Evolutionary conservation across 2,113 vertebrate genomes (phyloP).

Genomic region (Mugil cephalus): DNA sequence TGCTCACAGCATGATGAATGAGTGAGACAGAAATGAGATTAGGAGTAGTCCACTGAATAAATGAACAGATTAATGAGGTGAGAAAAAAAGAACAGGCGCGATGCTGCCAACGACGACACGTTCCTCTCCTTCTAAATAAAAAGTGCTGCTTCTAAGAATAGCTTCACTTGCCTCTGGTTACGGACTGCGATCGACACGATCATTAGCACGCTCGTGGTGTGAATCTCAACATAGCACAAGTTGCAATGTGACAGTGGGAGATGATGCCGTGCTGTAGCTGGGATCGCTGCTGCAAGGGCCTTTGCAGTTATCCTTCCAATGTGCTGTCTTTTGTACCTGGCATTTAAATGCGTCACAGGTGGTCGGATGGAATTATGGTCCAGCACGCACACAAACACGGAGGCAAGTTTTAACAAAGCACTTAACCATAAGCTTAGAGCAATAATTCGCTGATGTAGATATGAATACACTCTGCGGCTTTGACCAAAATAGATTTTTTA

Average conservation of each 20-base stretch:
- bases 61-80: slow-evolving; percentile 77
- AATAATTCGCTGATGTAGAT: neutral
- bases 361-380: neutral
- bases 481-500: neutral
- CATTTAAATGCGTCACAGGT: slow-evolving; percentile 6
- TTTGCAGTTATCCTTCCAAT: neutral
- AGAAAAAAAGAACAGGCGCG: slow-evolving; percentile 55
- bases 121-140: slow-evolving; percentile 64
- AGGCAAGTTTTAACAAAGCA: too few species aligned
- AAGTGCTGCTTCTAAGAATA: slow-evolving; percentile 70
- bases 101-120: slow-evolving; percentile 51
- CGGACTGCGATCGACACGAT: slow-evolving; percentile 55
- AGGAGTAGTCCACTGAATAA: slow-evolving; percentile 68
- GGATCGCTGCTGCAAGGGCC: neutral
- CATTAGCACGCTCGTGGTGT: slow-evolving; percentile 64
- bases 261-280: slow-evolving; percentile 17
- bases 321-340: neutral
- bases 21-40: slow-evolving; percentile 63
- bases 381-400: neutral
- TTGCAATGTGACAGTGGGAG: slow-evolving; percentile 43
- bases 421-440: neutral
- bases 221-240: slow-evolving; percentile 55
- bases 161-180: slow-evolving; percentile 59
- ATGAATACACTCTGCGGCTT: slow-evolving; percentile 1
- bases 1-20: slow-evolving; percentile 68